A percentile compares a stretch with the other conserved stretches of the same genome.
Evolutionary conservation across 2,888 invertebrate species (phyloP).

Genomic region (Plagodis dolabraria): DNA sequence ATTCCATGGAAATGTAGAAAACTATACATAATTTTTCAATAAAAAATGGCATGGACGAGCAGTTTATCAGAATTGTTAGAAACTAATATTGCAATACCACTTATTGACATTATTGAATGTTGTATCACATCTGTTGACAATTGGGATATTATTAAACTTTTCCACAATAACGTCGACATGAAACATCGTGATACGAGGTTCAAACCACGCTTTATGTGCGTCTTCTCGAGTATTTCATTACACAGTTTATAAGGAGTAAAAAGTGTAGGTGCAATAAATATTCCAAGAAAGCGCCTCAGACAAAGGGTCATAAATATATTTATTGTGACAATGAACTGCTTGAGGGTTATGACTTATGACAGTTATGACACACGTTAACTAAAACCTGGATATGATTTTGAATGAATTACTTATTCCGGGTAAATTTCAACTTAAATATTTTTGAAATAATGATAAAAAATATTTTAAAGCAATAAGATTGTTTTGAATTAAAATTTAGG

Average conservation of each 20-base stretch:
- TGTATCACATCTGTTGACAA: constrained; percentile 6
- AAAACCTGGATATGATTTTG: too few relatives aligned
- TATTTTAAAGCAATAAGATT: too few relatives aligned
- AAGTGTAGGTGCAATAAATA: constrained; percentile 29
- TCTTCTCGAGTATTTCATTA: constrained; percentile 15
- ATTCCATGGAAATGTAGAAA: too few relatives aligned
- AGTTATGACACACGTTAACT: background rate
- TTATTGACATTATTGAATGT: background rate
- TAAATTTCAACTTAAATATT: too few relatives aligned
- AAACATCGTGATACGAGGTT: constrained; percentile 16
- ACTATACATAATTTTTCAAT: too few relatives aligned
- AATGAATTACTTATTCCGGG: too few relatives aligned
- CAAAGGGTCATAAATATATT: constrained; percentile 36
- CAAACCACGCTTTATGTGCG: constrained; percentile 12
- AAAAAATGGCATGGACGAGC: too few relatives aligned
- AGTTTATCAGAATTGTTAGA: too few relatives aligned
- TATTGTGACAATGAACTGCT: constrained; percentile 26
- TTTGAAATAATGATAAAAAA: too few relatives aligned
- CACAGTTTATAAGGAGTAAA: constrained; percentile 26
- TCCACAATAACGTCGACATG: constrained; percentile 2
- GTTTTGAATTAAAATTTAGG: too few relatives aligned
- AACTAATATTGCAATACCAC: too few relatives aligned
- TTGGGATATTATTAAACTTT: constrained; percentile 11
- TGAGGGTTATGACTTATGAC: constrained; percentile 8
- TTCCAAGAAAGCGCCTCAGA: constrained; percentile 23